Conservation (phyloP, 2,113 vertebrate species). For the Physeter macrocephalus region DNA sequence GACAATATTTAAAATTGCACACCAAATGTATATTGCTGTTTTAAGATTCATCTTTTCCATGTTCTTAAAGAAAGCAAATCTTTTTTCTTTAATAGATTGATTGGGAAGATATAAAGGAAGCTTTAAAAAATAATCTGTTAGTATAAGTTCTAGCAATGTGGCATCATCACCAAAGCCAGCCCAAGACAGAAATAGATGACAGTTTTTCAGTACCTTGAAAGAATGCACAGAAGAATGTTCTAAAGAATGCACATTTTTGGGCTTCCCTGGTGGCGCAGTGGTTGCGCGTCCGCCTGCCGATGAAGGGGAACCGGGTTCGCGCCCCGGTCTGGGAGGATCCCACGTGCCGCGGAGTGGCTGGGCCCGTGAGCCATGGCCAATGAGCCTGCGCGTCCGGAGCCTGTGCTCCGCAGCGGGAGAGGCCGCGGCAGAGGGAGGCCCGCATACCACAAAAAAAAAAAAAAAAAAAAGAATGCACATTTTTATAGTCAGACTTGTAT, state of each 20-base stretch:
- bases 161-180: background rate
- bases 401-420: no score
- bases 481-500: background rate
- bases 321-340: no score
- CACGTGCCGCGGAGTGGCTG: no score
- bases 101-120: background rate
- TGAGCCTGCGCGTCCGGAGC: no score
- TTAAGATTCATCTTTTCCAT: background rate
- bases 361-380: no score
- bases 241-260: background rate
- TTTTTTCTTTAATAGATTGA: background rate
- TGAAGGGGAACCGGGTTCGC: no score
- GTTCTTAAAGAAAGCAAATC: background rate
- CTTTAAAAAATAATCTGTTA: background rate
- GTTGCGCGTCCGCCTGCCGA: no score
- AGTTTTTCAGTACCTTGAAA: background rate
- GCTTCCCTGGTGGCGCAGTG: no score
- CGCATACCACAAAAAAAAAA: no score
- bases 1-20: background rate
- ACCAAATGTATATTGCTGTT: background rate
- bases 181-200: background rate
- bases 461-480: background rate
- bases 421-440: no score
- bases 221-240: no score
- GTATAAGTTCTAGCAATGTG: background rate